Evolutionary conservation across 2,888 invertebrate species (phyloP).

Genomic region (Idaea aversata): DNA sequence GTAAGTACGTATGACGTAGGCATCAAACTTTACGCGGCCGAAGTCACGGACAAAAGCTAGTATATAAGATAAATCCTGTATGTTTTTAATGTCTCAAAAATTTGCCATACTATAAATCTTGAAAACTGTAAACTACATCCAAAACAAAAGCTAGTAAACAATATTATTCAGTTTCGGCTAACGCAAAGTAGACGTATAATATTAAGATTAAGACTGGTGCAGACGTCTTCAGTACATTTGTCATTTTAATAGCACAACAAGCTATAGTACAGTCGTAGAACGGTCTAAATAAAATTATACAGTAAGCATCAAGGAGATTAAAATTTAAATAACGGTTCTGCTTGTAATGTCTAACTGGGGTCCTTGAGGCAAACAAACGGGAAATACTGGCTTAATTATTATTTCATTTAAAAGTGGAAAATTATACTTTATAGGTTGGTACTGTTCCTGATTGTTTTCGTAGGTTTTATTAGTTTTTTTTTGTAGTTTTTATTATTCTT

Average conservation of each 20-base stretch:
- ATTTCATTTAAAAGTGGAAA: slow-evolving; percentile 4
- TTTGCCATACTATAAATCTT: too few species aligned
- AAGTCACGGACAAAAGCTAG: too few species aligned
- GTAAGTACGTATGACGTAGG: too few species aligned
- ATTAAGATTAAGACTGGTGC: slow-evolving; percentile 39
- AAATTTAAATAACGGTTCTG: slow-evolving; percentile 41
- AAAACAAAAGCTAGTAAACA: too few species aligned
- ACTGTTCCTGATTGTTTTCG: background rate
- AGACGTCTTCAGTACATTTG: slow-evolving; percentile 42
- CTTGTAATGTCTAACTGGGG: slow-evolving; percentile 34
- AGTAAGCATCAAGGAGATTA: slow-evolving; percentile 42
- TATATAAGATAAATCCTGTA: too few species aligned
- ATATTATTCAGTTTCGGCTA: background rate
- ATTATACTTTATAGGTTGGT: background rate
- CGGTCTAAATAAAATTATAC: slow-evolving; percentile 47
- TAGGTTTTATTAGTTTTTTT: background rate
- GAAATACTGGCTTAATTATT: slow-evolving; percentile 4
- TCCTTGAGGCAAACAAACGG: slow-evolving; percentile 10
- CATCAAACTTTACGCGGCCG: too few species aligned
- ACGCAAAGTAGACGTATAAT: slow-evolving; percentile 17
- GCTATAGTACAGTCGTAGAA: slow-evolving; percentile 30
- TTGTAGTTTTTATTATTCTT: background rate
- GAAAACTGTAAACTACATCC: too few species aligned
- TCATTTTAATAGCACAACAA: slow-evolving; percentile 45
- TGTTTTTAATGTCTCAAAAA: too few species aligned